phyloP scores from a whole-genome alignment of 92 coral and sea anemone species.

The Porites rus region DNA sequence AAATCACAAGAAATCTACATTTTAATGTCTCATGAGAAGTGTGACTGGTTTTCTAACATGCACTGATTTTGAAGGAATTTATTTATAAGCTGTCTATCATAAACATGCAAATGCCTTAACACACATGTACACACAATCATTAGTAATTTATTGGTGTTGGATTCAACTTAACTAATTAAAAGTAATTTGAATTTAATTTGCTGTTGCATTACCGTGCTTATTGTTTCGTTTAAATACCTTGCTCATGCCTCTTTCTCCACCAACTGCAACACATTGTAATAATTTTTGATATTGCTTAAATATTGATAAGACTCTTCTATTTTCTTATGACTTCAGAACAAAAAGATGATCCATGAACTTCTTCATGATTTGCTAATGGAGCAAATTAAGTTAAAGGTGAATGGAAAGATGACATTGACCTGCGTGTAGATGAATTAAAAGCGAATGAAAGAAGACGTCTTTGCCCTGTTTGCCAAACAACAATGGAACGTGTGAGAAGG shows the following conservation, averaged over 20 bases:
- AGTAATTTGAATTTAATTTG: constrained; percentile 16
- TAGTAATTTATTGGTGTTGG: constrained; percentile 20
- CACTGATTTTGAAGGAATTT: background rate
- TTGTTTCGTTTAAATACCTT: constrained; percentile 13
- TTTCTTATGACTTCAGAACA: too few species aligned
- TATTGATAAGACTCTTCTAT: background rate
- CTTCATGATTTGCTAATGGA: constrained; percentile 12
- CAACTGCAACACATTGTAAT: background rate
- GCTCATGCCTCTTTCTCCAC: constrained; percentile 20
- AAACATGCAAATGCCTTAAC: constrained; percentile 9
- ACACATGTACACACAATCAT: constrained; percentile 1
- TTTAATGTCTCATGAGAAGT: constrained; percentile 6
- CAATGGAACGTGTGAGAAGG: constrained; percentile 18
- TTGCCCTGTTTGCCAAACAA: constrained; percentile 31
- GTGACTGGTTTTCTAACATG: constrained; percentile 31
- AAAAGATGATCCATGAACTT: background rate
- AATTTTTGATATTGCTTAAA: constrained; percentile 3
- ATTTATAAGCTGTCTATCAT: background rate
- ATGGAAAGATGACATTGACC: constrained; percentile 38
- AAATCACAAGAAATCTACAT: background rate
- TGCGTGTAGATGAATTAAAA: background rate
- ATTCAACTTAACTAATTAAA: constrained; percentile 1
- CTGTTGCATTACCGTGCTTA: constrained; percentile 7
- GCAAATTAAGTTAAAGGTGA: constrained; percentile 3
- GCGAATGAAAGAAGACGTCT: constrained; percentile 18